These are phyloP conservation scores for Lithobates sylvaticus DNA, from an alignment of 2,797 vertebrate species.

Conservation along the genomic window DNA sequence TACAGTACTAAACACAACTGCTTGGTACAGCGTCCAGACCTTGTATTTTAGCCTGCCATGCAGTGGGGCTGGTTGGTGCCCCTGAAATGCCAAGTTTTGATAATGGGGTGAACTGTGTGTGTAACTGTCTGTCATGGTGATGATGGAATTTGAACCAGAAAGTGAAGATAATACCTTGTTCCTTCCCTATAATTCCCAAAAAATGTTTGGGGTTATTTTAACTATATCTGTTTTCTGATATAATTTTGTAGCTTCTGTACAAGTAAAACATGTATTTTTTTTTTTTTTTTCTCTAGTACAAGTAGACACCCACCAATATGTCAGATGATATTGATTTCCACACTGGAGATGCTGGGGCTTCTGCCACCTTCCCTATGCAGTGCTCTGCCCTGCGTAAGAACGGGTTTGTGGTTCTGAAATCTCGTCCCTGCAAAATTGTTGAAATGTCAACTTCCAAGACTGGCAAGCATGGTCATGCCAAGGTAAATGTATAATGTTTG, in stretches of 20 bases:
- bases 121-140: no score
- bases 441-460: slow-evolving; percentile 97
- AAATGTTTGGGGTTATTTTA: no score
- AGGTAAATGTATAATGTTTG: slow-evolving; percentile 77
- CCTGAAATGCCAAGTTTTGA: no score
- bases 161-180: no score
- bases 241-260: not conserved
- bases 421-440: slow-evolving; percentile 92
- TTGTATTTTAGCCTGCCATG: no score
- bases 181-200: no score
- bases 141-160: no score
- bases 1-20: no score
- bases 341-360: slow-evolving; percentile 91
- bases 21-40: no score
- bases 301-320: slow-evolving; percentile 78
- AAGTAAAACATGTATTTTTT: not conserved
- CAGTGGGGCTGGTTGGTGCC: no score
- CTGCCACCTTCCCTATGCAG: slow-evolving; percentile 88
- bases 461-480: slow-evolving; percentile 96
- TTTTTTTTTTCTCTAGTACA: slow-evolving; percentile 6
- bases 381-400: slow-evolving; percentile 97
- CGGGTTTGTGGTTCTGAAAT: slow-evolving; percentile 90
- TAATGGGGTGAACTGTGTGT: no score
- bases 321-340: slow-evolving; percentile 93
- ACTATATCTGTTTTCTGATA: no score